phyloP scores from a whole-genome alignment of 2,888 invertebrate genomes.

The Dione vanillae region DNA sequence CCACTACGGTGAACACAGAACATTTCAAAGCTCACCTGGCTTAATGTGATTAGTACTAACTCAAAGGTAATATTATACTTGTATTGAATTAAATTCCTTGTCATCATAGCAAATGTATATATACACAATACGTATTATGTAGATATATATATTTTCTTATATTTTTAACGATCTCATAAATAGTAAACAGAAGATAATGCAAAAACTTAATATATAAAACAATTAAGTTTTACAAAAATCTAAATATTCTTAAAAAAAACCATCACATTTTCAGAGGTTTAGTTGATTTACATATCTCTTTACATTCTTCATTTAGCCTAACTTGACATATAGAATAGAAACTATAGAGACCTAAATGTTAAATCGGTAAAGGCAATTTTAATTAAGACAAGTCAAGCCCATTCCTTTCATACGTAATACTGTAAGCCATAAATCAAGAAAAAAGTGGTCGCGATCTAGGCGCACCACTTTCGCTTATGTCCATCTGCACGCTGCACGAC shows the following conservation, averaged over 20 bases:
- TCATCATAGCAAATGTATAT: neutral
- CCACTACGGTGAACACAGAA: neutral
- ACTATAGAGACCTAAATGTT: neutral
- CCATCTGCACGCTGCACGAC: slow-evolving; percentile 52
- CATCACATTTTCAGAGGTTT: too few species aligned
- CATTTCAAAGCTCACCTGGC: neutral
- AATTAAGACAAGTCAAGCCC: neutral
- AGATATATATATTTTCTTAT: too few species aligned
- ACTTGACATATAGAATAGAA: neutral
- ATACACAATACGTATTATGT: neutral
- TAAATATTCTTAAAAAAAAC: too few species aligned
- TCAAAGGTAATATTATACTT: slow-evolving; percentile 2
- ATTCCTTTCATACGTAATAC: slow-evolving; percentile 26
- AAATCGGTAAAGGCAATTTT: neutral
- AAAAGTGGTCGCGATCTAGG: slow-evolving; percentile 56
- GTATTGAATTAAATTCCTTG: neutral
- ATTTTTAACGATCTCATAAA: too few species aligned
- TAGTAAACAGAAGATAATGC: too few species aligned
- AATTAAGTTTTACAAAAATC: too few species aligned
- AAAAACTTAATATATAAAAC: too few species aligned
- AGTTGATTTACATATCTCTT: too few species aligned
- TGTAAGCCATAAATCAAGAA: slow-evolving; percentile 17
- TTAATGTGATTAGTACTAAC: neutral
- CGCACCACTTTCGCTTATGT: slow-evolving; percentile 63
- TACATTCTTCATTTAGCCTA: neutral